These are phyloP conservation scores for Matsumurasca onukii DNA, from an alignment of 1,140 invertebrate species.

Conservation along the genomic window DNA sequence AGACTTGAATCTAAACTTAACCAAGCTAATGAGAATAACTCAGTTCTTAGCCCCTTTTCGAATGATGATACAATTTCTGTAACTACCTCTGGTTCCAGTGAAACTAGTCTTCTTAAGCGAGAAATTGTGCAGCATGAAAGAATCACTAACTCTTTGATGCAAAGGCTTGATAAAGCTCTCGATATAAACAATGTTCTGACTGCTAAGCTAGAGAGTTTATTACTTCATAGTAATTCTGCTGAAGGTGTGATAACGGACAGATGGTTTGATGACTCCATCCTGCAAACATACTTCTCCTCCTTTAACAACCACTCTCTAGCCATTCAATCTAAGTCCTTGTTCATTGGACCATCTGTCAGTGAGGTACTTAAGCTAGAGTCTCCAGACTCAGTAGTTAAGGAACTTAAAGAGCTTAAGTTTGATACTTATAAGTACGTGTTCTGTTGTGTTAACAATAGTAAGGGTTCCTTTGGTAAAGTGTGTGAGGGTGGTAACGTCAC, in stretches of 20 bases:
- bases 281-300: conserved; percentile 2
- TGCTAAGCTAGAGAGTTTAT: background rate
- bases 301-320: conserved; percentile 11
- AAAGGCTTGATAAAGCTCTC: background rate
- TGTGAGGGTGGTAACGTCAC: background rate
- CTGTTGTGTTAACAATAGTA: background rate
- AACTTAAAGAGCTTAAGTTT: background rate
- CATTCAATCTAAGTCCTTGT: background rate
- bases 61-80: background rate
- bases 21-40: background rate
- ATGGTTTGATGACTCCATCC: background rate
- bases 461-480: background rate
- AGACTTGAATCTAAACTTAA: background rate
- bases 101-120: background rate
- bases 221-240: background rate
- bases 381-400: background rate
- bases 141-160: background rate
- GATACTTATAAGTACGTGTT: background rate
- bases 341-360: conserved; percentile 5
- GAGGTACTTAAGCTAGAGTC: background rate
- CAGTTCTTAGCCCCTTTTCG: background rate
- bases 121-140: background rate
- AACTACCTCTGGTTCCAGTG: too few relatives aligned
- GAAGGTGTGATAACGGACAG: background rate
- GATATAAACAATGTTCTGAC: background rate